Percentiles rank a stretch among this genome's conserved stretches.
phyloP scores from a whole-genome alignment of 1,140 invertebrate genomes.

The Bombus superbus region DNA sequence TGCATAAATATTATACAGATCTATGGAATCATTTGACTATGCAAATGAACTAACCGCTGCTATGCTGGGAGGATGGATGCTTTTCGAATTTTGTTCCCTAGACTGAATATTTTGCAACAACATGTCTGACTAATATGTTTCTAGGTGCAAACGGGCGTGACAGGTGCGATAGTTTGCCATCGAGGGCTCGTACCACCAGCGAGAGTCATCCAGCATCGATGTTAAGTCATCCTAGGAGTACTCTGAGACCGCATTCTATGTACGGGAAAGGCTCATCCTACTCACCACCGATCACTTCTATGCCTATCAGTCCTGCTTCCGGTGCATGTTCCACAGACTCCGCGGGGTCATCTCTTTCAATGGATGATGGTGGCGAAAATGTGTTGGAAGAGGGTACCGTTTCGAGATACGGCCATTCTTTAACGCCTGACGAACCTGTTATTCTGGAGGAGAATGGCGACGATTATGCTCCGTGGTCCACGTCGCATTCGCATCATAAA shows the following conservation, averaged over 20 bases:
- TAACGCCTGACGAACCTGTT: slow-evolving; percentile 87
- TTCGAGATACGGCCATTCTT: slow-evolving; percentile 83
- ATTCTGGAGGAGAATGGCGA: slow-evolving; percentile 86
- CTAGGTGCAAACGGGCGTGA: slow-evolving; percentile 84
- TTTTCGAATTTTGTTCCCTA: slow-evolving; percentile 68
- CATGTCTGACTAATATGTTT: slow-evolving; percentile 53
- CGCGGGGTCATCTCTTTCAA: slow-evolving; percentile 87
- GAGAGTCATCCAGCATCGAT: slow-evolving; percentile 81
- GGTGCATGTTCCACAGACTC: slow-evolving; percentile 87
- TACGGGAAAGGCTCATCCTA: slow-evolving; percentile 84
- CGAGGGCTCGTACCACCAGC: slow-evolving; percentile 86
- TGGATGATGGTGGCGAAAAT: slow-evolving; percentile 85
- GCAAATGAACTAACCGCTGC: slow-evolving; percentile 63
- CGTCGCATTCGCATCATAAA: slow-evolving; percentile 75
- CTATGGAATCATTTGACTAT: slow-evolving; percentile 53
- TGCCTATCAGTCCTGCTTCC: slow-evolving; percentile 85
- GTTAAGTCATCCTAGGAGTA: slow-evolving; percentile 75
- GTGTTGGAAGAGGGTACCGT: slow-evolving; percentile 73
- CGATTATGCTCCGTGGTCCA: slow-evolving; percentile 83
- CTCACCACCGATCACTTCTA: slow-evolving; percentile 86
- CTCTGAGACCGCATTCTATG: slow-evolving; percentile 84
- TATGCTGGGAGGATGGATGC: slow-evolving; percentile 73
- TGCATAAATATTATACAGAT: slow-evolving; percentile 46
- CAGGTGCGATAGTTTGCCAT: slow-evolving; percentile 91
- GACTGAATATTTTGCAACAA: not conserved